Conservation (phyloP, 30 jellyfish, hydroid and myxozoan genomes). For the Cassiopea xamachana region DNA sequence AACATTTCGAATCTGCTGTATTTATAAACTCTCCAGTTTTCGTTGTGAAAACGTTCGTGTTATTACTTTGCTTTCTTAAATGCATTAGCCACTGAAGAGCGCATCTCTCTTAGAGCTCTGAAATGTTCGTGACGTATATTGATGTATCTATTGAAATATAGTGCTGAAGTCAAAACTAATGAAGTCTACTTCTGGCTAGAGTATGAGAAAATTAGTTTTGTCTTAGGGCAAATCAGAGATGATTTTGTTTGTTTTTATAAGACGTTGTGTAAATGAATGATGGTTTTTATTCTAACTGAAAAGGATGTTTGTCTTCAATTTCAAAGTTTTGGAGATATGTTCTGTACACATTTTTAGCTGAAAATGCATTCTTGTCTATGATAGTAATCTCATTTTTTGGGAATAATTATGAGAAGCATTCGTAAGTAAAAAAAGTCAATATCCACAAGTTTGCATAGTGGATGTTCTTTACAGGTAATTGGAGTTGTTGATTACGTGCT, state of each 20-base stretch:
- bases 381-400: background rate
- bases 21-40: too few relatives aligned
- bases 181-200: background rate
- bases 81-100: too few relatives aligned
- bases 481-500: background rate
- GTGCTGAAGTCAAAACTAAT: background rate
- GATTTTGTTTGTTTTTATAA: background rate
- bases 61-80: too few relatives aligned
- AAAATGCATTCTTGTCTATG: background rate
- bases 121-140: too few relatives aligned
- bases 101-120: too few relatives aligned
- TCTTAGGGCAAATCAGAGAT: background rate
- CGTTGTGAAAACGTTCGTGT: too few relatives aligned
- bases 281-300: background rate
- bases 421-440: background rate
- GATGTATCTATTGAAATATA: too few relatives aligned
- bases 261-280: background rate
- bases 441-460: background rate
- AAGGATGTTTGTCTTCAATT: slow-evolving; percentile 3
- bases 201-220: background rate
- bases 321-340: background rate
- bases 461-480: background rate
- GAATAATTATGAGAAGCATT: background rate
- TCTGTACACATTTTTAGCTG: background rate
- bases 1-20: too few relatives aligned